phyloP scores from a whole-genome alignment of 2,113 vertebrate species.

The Miniopterus natalensis region DNA sequence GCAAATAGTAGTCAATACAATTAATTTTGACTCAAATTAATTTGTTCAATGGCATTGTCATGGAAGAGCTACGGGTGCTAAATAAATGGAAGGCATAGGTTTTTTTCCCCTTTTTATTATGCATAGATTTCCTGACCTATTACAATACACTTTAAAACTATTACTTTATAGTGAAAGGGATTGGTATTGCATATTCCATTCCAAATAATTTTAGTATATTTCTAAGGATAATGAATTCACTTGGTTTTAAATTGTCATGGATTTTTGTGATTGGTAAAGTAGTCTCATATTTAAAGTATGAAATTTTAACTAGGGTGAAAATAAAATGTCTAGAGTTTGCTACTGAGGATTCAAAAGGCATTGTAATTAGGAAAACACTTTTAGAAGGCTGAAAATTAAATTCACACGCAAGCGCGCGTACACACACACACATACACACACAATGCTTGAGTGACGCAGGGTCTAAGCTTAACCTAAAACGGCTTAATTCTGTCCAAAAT shows the following conservation, averaged over 20 bases:
- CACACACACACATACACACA: background rate
- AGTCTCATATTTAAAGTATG: background rate
- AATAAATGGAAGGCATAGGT: background rate
- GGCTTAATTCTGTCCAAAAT: background rate
- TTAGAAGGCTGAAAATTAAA: background rate
- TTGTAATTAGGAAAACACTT: background rate
- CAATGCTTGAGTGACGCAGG: background rate
- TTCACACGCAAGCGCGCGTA: background rate
- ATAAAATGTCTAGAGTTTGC: background rate
- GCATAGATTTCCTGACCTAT: background rate
- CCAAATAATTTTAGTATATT: background rate
- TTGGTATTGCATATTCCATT: background rate
- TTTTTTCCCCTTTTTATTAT: background rate
- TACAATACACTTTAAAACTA: background rate
- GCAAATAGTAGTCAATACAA: background rate
- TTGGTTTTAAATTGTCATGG: background rate
- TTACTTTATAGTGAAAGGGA: background rate
- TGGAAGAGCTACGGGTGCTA: background rate
- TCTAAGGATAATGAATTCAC: background rate
- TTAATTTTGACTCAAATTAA: background rate
- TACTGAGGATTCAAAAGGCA: background rate
- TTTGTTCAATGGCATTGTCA: background rate
- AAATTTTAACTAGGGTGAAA: background rate
- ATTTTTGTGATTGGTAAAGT: background rate
- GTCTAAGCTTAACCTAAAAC: background rate